phyloP scores from a whole-genome alignment of 2,113 vertebrate species.

The Tetraodon nigroviridis region DNA sequence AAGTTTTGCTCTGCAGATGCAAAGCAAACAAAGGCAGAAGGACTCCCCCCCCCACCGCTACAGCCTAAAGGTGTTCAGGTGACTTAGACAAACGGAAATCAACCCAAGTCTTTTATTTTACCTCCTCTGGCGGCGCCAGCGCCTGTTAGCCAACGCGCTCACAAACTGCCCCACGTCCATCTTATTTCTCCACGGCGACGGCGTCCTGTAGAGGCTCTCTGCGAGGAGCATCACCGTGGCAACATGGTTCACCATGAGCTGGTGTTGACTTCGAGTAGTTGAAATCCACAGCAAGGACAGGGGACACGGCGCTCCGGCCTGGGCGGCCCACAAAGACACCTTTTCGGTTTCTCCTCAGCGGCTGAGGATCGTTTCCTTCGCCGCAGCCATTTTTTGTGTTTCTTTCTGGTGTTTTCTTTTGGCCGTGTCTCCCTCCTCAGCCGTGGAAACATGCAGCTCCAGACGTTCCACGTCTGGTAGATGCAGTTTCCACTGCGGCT shows the following conservation, averaged over 20 bases:
- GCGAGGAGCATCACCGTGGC: no score
- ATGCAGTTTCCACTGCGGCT: no score
- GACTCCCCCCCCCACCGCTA: not conserved
- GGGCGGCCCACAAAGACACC: not conserved
- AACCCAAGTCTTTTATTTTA: not conserved
- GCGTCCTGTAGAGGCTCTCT: no score
- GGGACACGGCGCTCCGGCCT: not conserved
- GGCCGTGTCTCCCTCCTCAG: conserved; percentile 38
- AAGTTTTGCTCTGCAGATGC: not conserved
- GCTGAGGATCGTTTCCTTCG: conserved; percentile 9
- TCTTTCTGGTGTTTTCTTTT: conserved; percentile 12
- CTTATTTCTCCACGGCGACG: not conserved
- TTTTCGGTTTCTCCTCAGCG: not conserved
- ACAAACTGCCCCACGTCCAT: not conserved
- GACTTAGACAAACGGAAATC: not conserved
- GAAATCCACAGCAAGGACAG: not conserved
- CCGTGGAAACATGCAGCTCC: conserved; percentile 20
- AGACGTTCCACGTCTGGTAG: no score
- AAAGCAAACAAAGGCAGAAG: not conserved
- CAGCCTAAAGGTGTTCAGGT: not conserved
- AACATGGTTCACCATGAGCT: no score
- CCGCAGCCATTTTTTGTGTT: conserved; percentile 4
- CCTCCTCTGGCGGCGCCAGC: not conserved
- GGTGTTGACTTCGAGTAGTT: not conserved
- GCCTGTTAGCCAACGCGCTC: not conserved